Evolutionary conservation across 1,140 invertebrate genomes (phyloP).

Genomic region (Drosophila suzukii): DNA sequence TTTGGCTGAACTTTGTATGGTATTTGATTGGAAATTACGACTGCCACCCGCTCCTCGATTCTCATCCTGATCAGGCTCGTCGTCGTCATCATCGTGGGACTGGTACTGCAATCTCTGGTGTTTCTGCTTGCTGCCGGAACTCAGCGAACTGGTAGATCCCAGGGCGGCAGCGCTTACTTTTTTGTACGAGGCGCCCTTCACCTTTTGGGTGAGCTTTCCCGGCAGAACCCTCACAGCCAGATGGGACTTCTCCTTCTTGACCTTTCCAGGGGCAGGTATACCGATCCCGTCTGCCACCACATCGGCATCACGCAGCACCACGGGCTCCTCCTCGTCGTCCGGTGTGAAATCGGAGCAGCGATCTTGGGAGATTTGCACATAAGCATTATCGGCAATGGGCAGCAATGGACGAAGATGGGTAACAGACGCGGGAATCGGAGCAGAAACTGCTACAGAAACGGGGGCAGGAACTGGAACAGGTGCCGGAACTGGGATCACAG

Average conservation of each 20-base stretch:
- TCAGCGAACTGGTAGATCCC: conserved; percentile 69
- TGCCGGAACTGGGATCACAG: conserved; percentile 2
- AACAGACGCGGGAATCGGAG: conserved; percentile 14
- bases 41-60: conserved; percentile 42
- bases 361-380: conserved; percentile 83
- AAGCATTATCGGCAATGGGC: conserved; percentile 83
- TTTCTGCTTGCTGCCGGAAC: conserved; percentile 78
- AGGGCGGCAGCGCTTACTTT: conserved; percentile 62
- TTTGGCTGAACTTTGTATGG: conserved; percentile 83
- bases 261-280: conserved; percentile 42
- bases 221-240: conserved; percentile 78
- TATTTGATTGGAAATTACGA: conserved; percentile 79
- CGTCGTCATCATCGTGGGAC: conserved; percentile 76
- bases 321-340: conserved; percentile 83
- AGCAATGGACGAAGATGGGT: conserved; percentile 60
- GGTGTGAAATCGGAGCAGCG: conserved; percentile 80
- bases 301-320: conserved; percentile 72
- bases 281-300: conserved; percentile 52
- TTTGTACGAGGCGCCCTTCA: conserved; percentile 78
- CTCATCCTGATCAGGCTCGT: conserved; percentile 56
- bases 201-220: conserved; percentile 79
- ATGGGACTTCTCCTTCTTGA: conserved; percentile 82
- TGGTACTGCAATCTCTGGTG: conserved; percentile 78
- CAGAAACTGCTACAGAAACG: conserved; percentile 13
- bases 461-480: conserved; percentile 14